Evolutionary conservation across 2,888 invertebrate genomes (phyloP), one percentile per base, ranked within the genome.

Genomic region (Limnephilus marmoratus): DNA sequence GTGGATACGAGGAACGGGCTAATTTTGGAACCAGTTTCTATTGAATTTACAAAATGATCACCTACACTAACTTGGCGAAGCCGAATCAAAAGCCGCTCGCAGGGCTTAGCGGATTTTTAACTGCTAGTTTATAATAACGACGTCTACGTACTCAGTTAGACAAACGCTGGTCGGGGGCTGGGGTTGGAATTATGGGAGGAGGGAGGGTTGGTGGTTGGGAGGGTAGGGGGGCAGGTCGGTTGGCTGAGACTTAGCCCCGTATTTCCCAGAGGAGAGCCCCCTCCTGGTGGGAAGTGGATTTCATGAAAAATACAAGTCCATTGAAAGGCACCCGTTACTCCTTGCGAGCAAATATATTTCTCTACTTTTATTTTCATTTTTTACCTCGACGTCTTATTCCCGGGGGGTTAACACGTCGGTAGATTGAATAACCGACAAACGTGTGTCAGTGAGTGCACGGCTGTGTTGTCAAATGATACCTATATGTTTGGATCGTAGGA

Each of bases 291-390:
- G 83, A 34, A 41, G 83, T 34, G 83, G 83, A 83, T 83, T 41
- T 41, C 37, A 41, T 83, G 83, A 83, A 83, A 83, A 37, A 83
- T 83, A 37, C 83, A 83, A 37, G 83, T 83, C 83, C 83, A 83
- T 83, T 83, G 83, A 83, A 83, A 83, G 37, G 83, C 34, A 83
- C 37, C 83, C 34, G 83, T 41, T 41, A 34, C 83, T 83, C n/a
- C 41, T 34, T 37, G 37, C 31, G 83, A 68, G 24, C 24, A 68
- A 68, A 68, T 68, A 68, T 68, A 68, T 68, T 68, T 68, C n/a
- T 68, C 24, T n/a, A 68, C 7, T 68, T 68, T 68, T n/a, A 68
- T 68, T 68, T 53, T 68, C 68, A 68, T 68, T 68, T 68, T 68
- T 68, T 68, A 68, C 68, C 68, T 68, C 24, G 24, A 24, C n/a